Base-by-base conservation (phyloP, 2,888 invertebrate species). In the Limenitis arthemis region DNA sequence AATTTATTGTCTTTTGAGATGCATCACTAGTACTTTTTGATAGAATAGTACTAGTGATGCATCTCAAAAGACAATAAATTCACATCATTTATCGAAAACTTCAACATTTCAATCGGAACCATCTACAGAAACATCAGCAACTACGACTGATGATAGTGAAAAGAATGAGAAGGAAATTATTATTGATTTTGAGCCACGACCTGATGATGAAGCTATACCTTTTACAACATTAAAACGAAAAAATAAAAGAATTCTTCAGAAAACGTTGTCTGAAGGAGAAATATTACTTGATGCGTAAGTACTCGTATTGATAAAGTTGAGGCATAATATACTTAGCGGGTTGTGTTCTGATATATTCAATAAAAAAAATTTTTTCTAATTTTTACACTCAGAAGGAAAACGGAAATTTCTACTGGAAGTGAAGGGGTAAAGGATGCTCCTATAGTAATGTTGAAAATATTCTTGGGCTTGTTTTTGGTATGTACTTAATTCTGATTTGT, bases 131-230 rank as follows among this genome's bases (percentile, higher is more conserved):
- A 86, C 85, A 34, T 86, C 86, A 7, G 84, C 77, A 4, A 86
- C 87, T 4, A 86, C 86, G 8, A 86, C 87, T 20, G 86, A 85
- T 58, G 86, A 87, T 43, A 86, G 89, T 70, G 86, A 89, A 59
- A 89, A 90, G 62, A 91, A 91, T 66, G 92, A 92, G 71, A 90
- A 90, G 63, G 95, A 95, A 79, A 95, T 95, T 51, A 91, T 95
- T 57, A 95, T 95, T 61, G 94, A 95, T 72, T 95, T 95, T 72
- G 94, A 95, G 77, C 95, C 95, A 6, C 89, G 90, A 57, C 80
- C 90, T 9, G 89, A 89, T 47, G 88, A 88, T 40, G 89, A 89
- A 61, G 90, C 91, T 12, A 90, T 91, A 48, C 89, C 89, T 47
- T 89, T 89, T 48, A 89, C 89, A 55, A 88, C 88, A 5, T 63